phyloP scores from a whole-genome alignment of 2,888 invertebrate genomes.

The Atethmia centrago region DNA sequence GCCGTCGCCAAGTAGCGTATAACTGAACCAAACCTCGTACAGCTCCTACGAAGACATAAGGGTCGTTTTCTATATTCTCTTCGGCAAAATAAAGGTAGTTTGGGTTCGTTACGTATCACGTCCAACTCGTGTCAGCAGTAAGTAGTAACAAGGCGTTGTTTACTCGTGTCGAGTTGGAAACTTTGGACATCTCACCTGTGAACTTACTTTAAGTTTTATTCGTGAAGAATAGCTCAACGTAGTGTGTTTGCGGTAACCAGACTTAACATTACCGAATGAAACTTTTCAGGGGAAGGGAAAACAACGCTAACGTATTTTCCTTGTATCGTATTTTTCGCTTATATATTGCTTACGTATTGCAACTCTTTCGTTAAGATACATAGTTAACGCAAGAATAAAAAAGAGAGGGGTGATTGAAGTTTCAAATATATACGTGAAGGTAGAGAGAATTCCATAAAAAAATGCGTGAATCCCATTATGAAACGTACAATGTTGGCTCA shows the following conservation, averaged over 20 bases:
- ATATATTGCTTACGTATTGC: background rate
- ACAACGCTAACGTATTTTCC: background rate
- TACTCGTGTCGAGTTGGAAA: conserved; percentile 74
- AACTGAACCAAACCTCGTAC: conserved; percentile 47
- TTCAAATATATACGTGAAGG: background rate
- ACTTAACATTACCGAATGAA: conserved; percentile 34
- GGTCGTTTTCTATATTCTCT: conserved; percentile 61
- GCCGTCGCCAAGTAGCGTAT: conserved; percentile 39
- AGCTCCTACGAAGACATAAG: conserved; percentile 58
- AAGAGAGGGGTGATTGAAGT: background rate
- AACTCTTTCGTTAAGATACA: background rate
- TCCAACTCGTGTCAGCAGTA: conserved; percentile 72
- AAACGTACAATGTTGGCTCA: background rate
- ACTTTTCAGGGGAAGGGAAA: conserved; percentile 4
- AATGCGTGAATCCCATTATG: background rate
- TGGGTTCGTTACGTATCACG: conserved; percentile 68
- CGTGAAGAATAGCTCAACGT: conserved; percentile 38
- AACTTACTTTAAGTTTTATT: conserved; percentile 69
- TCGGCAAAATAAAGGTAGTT: conserved; percentile 61
- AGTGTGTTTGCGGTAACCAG: conserved; percentile 17
- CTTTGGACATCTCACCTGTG: conserved; percentile 75
- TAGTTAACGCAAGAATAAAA: background rate
- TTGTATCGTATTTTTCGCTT: background rate
- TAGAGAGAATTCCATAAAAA: background rate
- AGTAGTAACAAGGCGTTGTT: conserved; percentile 76